A percentile compares a stretch with the other conserved stretches of the same genome.
Evolutionary conservation across 2,888 invertebrate species (phyloP).

Genomic region (Standfussiana lucernea): DNA sequence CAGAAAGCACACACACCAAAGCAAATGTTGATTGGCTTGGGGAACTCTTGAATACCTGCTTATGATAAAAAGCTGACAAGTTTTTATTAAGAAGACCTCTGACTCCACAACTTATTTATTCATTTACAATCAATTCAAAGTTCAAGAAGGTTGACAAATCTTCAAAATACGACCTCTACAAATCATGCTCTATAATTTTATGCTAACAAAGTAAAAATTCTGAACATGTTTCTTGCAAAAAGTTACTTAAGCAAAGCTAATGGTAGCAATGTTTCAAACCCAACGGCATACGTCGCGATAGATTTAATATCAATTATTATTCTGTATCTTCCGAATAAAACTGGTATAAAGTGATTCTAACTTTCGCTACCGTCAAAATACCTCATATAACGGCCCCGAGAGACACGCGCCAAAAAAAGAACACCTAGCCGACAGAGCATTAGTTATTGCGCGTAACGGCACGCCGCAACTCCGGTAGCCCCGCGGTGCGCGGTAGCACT

Average conservation of each 20-base stretch:
- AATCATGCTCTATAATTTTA: slow-evolving; percentile 50
- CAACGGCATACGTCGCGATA: slow-evolving; percentile 62
- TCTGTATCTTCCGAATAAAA: slow-evolving; percentile 72
- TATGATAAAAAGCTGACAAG: slow-evolving; percentile 15
- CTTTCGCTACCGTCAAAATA: slow-evolving; percentile 87
- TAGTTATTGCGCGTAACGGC: slow-evolving; percentile 89
- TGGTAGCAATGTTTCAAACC: slow-evolving; percentile 57
- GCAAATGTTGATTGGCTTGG: neutral
- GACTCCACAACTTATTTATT: slow-evolving; percentile 41
- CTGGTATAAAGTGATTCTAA: slow-evolving; percentile 83
- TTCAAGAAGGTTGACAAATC: slow-evolving; percentile 56
- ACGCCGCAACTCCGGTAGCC: slow-evolving; percentile 83
- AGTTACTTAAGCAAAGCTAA: slow-evolving; percentile 52
- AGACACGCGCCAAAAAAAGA: slow-evolving; percentile 89
- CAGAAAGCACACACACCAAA: neutral
- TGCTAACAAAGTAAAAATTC: slow-evolving; percentile 50
- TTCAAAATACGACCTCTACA: slow-evolving; percentile 45
- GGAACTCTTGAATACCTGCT: slow-evolving; percentile 15
- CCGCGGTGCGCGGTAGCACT: slow-evolving; percentile 78
- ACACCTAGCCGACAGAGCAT: slow-evolving; percentile 78
- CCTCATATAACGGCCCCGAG: slow-evolving; percentile 86
- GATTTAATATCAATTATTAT: slow-evolving; percentile 70
- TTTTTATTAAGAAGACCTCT: slow-evolving; percentile 19
- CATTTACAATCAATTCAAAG: slow-evolving; percentile 48
- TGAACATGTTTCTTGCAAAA: slow-evolving; percentile 53